phyloP scores from a whole-genome alignment of 2,797 vertebrate genomes.

The Scolopax bukidnonensis region DNA sequence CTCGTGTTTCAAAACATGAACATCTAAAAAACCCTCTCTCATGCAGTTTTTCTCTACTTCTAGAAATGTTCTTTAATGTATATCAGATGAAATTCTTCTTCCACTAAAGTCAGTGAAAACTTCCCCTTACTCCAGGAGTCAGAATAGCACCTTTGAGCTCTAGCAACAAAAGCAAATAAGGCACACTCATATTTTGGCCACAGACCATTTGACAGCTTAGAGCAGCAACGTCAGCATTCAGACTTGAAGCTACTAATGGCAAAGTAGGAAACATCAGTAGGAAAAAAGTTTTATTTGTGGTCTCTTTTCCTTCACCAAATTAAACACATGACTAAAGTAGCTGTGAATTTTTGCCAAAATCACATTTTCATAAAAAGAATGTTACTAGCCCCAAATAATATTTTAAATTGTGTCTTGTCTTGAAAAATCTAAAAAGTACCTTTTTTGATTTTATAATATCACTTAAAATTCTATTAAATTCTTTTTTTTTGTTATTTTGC shows the following conservation, averaged over 20 bases:
- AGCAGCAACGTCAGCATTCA: neutral
- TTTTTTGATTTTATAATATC: neutral
- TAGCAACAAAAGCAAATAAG: neutral
- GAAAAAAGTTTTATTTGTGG: neutral
- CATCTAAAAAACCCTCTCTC: neutral
- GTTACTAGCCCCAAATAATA: neutral
- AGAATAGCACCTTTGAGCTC: neutral
- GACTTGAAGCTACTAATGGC: neutral
- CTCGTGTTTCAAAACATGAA: neutral
- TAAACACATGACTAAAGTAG: neutral
- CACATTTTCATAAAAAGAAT: neutral
- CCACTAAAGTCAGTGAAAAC: neutral
- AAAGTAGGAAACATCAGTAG: neutral
- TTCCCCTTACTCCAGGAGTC: neutral
- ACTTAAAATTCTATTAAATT: neutral
- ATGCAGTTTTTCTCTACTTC: neutral
- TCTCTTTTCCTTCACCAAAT: neutral
- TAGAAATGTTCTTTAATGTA: neutral
- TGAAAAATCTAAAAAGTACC: neutral
- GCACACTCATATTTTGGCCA: neutral
- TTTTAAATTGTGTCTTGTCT: neutral
- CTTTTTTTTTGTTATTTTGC: neutral
- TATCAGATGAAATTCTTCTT: neutral
- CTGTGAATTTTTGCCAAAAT: neutral
- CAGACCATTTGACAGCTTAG: neutral